Evolutionary conservation across 2,113 vertebrate genomes (phyloP).

Genomic region (Austrofundulus limnaeus): DNA sequence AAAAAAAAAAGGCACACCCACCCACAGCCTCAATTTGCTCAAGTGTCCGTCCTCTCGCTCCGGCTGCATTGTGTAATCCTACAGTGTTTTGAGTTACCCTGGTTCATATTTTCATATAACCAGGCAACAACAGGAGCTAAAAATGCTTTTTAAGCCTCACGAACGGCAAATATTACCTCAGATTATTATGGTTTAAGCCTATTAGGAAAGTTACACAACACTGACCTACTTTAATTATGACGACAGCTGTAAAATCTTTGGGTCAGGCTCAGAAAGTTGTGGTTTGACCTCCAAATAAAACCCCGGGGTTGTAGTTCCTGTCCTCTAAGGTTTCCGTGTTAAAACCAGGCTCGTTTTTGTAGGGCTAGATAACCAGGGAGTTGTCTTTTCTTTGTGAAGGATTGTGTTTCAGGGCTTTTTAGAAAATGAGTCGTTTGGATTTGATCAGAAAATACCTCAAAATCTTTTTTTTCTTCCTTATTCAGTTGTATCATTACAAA

Average conservation of each 20-base stretch:
- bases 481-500: not conserved
- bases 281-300: not conserved
- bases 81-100: slow-evolving; percentile 36
- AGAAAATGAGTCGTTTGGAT: not conserved
- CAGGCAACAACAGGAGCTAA: not conserved
- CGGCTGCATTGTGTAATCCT: slow-evolving; percentile 32
- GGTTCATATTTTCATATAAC: slow-evolving; percentile 40
- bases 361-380: no score
- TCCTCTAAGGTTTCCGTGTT: no score
- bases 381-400: no score
- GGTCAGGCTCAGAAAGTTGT: slow-evolving; percentile 20
- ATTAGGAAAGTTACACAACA: slow-evolving; percentile 28
- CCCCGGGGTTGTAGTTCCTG: no score
- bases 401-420: not conserved
- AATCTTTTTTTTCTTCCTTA: not conserved
- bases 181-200: slow-evolving; percentile 9
- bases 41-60: slow-evolving; percentile 21
- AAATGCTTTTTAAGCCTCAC: slow-evolving; percentile 8
- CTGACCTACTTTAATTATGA: slow-evolving; percentile 27
- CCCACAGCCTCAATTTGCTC: slow-evolving; percentile 20
- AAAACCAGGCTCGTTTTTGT: no score
- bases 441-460: not conserved
- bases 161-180: slow-evolving; percentile 26
- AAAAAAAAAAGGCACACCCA: slow-evolving; percentile 12
- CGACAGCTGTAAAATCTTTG: slow-evolving; percentile 12